Percentiles rank a stretch among this genome's conserved stretches.
Conservation (phyloP, 2,888 invertebrate genomes). For the Geophilus truncorum region DNA sequence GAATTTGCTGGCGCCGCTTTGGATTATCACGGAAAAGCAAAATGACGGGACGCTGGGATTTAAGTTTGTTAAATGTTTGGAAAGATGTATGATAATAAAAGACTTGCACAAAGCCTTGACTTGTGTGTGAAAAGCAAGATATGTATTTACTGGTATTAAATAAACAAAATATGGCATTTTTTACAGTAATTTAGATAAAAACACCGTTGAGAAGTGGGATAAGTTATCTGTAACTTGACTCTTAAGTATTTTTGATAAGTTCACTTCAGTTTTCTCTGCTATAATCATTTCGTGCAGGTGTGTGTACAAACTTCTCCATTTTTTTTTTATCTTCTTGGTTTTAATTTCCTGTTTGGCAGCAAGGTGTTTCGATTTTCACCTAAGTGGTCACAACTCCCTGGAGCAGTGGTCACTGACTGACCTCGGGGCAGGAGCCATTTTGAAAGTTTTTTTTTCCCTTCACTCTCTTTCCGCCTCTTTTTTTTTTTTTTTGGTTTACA, state of each 20-base stretch:
- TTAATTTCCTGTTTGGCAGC: constrained; percentile 15
- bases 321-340: constrained; percentile 15
- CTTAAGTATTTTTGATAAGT: too few relatives aligned
- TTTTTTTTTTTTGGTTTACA: background rate
- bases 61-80: background rate
- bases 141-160: too few relatives aligned
- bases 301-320: background rate
- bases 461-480: background rate
- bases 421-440: background rate
- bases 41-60: background rate
- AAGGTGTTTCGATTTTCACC: constrained; percentile 24
- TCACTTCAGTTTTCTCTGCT: background rate
- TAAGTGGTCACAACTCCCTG: constrained; percentile 1
- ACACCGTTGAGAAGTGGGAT: too few relatives aligned
- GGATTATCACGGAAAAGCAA: background rate
- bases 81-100: too few relatives aligned
- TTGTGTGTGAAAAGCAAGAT: too few relatives aligned
- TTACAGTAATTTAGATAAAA: too few relatives aligned
- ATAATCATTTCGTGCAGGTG: constrained; percentile 10
- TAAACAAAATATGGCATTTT: too few relatives aligned
- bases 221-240: too few relatives aligned
- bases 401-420: constrained; percentile 16
- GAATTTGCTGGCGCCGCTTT: background rate
- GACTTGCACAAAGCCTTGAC: too few relatives aligned
- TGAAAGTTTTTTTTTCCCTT: background rate